Evolutionary conservation across 2,113 vertebrate species (phyloP).

Genomic region (Ameiurus melas): DNA sequence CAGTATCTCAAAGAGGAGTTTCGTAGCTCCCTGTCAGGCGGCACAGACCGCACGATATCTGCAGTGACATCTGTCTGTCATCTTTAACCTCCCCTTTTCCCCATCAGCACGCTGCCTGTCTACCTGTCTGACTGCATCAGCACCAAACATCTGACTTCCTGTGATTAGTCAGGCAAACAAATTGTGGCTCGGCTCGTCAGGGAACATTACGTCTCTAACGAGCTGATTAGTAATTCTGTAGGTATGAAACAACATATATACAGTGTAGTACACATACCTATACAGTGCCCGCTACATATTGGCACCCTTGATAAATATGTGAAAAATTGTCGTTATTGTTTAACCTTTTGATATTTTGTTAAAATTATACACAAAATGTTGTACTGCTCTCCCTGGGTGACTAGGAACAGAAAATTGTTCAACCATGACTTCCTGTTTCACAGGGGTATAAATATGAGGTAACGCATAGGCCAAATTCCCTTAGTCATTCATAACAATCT

Average conservation of each 20-base stretch:
- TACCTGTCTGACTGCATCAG: slow-evolving; percentile 45
- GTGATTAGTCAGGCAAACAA: slow-evolving; percentile 19
- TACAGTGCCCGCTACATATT: no score
- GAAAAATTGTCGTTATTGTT: no score
- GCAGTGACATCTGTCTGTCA: slow-evolving; percentile 47
- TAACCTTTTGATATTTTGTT: no score
- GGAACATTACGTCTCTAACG: slow-evolving; percentile 1
- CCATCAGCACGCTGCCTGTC: slow-evolving; percentile 36
- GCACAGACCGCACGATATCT: slow-evolving; percentile 30
- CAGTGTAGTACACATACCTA: neutral
- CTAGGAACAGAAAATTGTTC: no score
- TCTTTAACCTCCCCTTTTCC: slow-evolving; percentile 39
- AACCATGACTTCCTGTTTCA: no score
- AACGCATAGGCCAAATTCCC: no score
- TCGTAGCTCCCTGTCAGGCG: slow-evolving; percentile 25
- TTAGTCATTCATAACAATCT: no score
- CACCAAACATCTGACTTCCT: neutral
- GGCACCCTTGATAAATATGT: no score
- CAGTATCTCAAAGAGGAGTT: slow-evolving; percentile 3
- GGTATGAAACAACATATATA: neutral
- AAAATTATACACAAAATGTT: no score
- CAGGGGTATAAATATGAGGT: no score
- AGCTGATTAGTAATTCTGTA: neutral
- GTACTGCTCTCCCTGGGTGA: no score
- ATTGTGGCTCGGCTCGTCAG: neutral